A percentile compares a stretch with the other conserved stretches of the same genome.
Evolutionary conservation across 2,113 vertebrate genomes (phyloP).

Genomic region (Gopherus evgoodei): DNA sequence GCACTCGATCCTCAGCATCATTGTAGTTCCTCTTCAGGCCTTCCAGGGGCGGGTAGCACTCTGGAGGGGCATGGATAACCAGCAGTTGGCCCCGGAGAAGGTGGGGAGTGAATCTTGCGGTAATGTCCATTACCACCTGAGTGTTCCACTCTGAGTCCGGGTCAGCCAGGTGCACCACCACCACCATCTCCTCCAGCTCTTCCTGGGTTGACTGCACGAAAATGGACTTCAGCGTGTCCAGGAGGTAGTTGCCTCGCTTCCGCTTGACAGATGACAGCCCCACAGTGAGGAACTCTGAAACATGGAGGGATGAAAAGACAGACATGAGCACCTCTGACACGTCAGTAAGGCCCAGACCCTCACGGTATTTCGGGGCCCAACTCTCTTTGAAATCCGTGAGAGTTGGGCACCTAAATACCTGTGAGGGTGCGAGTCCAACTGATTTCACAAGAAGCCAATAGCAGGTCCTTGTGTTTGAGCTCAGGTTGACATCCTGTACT

Average conservation of each 20-base stretch:
- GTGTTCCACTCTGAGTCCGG: constrained; percentile 75
- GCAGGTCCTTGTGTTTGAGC: too few species aligned
- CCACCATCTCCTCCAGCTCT: constrained; percentile 84
- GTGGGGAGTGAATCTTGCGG: constrained; percentile 65
- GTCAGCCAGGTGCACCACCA: constrained; percentile 87
- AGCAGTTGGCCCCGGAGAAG: constrained; percentile 80
- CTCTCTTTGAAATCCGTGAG: neutral
- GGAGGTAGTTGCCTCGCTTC: constrained; percentile 78
- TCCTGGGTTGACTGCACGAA: constrained; percentile 81
- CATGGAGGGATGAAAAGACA: neutral
- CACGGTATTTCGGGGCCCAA: neutral
- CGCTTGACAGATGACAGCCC: constrained; percentile 82
- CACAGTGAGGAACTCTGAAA: constrained; percentile 82
- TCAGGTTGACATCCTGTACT: too few species aligned
- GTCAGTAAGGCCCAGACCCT: neutral
- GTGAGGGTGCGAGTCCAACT: too few species aligned
- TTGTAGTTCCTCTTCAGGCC: constrained; percentile 83
- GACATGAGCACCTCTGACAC: neutral
- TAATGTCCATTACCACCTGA: constrained; percentile 44
- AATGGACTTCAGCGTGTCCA: constrained; percentile 82
- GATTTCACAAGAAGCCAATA: too few species aligned
- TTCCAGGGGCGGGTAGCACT: constrained; percentile 75
- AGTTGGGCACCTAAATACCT: too few species aligned
- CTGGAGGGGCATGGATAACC: constrained; percentile 74
- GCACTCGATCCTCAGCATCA: constrained; percentile 78